Evolutionary conservation across 1,140 invertebrate genomes (phyloP).

Genomic region (Eupristina koningsbergeri): DNA sequence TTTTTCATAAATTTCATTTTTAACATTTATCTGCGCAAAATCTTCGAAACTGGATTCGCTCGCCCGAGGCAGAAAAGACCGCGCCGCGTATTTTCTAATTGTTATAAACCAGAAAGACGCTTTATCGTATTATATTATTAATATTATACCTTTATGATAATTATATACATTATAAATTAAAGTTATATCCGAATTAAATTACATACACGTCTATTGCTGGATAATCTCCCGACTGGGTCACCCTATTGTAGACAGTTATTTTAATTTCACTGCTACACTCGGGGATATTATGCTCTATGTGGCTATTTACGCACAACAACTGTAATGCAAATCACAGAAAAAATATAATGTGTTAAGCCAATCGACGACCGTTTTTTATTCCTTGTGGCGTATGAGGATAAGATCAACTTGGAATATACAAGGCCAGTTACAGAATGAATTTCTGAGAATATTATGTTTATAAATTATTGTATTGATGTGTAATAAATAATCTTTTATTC

Average conservation of each 20-base stretch:
- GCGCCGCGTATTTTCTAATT: conserved; percentile 48
- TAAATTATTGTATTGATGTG: background rate
- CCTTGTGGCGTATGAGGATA: conserved; percentile 6
- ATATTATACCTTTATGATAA: conserved; percentile 26
- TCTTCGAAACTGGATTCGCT: conserved; percentile 55
- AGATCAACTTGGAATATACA: background rate
- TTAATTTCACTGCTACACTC: conserved; percentile 69
- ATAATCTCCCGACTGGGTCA: conserved; percentile 71
- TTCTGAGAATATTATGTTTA: background rate
- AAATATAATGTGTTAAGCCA: conserved; percentile 70
- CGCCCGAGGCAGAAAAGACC: conserved; percentile 48
- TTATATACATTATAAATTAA: conserved; percentile 60
- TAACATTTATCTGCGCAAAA: background rate
- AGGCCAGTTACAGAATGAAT: background rate
- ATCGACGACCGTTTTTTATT: conserved; percentile 61
- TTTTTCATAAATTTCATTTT: background rate
- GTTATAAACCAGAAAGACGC: conserved; percentile 4
- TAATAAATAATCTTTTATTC: background rate
- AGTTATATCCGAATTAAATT: conserved; percentile 72
- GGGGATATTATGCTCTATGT: conserved; percentile 71
- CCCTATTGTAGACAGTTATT: conserved; percentile 69
- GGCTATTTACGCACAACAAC: conserved; percentile 70
- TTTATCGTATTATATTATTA: background rate
- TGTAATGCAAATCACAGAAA: conserved; percentile 72
- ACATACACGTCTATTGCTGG: conserved; percentile 73